Evolutionary conservation across 2,797 vertebrate species (phyloP), one percentile per base, ranked within the genome.

Genomic region (Bradypodion pumilum): DNA sequence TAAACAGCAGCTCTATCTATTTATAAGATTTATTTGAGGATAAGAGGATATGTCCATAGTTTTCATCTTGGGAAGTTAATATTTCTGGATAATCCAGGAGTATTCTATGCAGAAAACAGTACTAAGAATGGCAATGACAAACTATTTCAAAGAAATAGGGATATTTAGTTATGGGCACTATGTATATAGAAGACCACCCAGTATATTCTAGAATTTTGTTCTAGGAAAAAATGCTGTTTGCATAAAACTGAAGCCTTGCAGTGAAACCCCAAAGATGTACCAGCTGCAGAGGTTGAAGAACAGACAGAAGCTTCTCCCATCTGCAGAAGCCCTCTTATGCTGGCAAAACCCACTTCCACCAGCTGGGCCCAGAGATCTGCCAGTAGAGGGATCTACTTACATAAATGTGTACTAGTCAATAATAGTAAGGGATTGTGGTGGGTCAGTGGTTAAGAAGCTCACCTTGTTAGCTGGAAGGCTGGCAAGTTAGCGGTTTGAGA

Each of bases 1-100:
- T 88, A 81, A 63, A 87, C 35, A 90, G 73, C n/a, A 89, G 81
- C 68, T 90, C 76, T 42, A 87, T 90, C 60, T 0, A 0, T 87
- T 86, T 29, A 9, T 59, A 35, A 77, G 56, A 73, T 83, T 86
- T 86, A 29, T 73, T 23, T 63, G 52, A 12, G 79, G 32, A 75
- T 32, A 76, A 60, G 70, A 80, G 60, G 23, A 1, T 5, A 44
- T 29, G 42, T n/a, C n/a, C 85, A 81, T 85, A 12, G 84, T 88
- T 88, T 74, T 80, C 42, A 75, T 78, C 68, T 74, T 8, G 27
- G 35, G 42, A 56, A 81, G 1, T 0, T 1, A 37, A 3, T 21
- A 56, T 7, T 32, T n/a, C 65, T n/a, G 78, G 46, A 81, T 49
- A 72, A 82, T 3, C 1, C 27, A 80, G 77, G 70, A 0, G 63